A percentile compares a stretch with the other conserved stretches of the same genome.
Conservation (phyloP, 1,140 invertebrate species). For the Harpegnathos saltator region DNA sequence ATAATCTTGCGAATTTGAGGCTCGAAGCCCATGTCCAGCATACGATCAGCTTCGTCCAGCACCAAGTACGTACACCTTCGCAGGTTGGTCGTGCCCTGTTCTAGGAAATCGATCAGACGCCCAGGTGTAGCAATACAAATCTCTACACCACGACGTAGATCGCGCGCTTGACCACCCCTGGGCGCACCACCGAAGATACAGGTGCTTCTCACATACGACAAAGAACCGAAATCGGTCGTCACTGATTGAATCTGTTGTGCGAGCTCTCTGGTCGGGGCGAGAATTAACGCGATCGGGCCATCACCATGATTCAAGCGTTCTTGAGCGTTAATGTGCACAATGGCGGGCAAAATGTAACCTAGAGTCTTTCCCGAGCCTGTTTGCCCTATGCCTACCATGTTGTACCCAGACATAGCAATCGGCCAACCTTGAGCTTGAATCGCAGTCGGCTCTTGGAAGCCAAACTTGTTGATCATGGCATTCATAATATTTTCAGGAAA, state of each 20-base stretch:
- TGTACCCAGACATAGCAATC: conserved; percentile 95
- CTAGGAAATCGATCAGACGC: conserved; percentile 98
- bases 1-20: conserved; percentile 99
- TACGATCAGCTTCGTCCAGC: conserved; percentile 96
- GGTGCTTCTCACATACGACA: conserved; percentile 94
- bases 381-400: conserved; percentile 98
- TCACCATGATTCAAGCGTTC: conserved; percentile 91
- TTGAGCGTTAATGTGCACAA: conserved; percentile 92
- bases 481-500: conserved; percentile 94
- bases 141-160: conserved; percentile 96
- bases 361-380: conserved; percentile 97
- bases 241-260: conserved; percentile 99
- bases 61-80: conserved; percentile 97
- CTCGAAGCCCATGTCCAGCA: conserved; percentile 99
- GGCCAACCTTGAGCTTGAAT: conserved; percentile 97
- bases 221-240: conserved; percentile 94
- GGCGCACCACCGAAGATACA: conserved; percentile 99
- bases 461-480: conserved; percentile 93
- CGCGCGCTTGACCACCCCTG: conserved; percentile 96
- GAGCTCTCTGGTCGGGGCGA: conserved; percentile 98
- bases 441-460: conserved; percentile 93
- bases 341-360: conserved; percentile 93
- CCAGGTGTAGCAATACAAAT: conserved; percentile 99
- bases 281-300: conserved; percentile 96
- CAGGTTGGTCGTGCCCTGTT: conserved; percentile 95